Evolutionary conservation across 2,113 vertebrate species (phyloP).

Genomic region (Tragelaphus strepsiceros): DNA sequence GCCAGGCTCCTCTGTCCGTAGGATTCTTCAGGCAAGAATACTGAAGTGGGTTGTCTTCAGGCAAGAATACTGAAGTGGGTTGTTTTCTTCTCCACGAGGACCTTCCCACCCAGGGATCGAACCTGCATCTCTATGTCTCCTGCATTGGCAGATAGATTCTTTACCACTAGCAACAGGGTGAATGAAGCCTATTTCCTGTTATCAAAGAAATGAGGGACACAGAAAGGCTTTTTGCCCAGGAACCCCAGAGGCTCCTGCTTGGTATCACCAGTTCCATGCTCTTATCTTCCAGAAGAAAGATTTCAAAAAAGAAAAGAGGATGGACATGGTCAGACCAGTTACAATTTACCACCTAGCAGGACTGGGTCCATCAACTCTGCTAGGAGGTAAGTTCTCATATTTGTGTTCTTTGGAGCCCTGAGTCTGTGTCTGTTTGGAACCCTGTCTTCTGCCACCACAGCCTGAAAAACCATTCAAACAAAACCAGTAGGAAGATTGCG

Average conservation of each 20-base stretch:
- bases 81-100: neutral
- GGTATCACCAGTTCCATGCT: neutral
- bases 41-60: neutral
- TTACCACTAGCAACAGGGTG: rapidly evolving
- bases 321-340: neutral
- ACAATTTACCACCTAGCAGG: neutral
- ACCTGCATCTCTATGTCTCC: neutral
- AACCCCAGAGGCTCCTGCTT: neutral
- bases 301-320: rapidly evolving
- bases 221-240: neutral
- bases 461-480: neutral
- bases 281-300: neutral
- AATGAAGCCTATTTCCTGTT: neutral
- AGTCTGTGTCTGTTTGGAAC: neutral
- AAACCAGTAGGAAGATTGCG: neutral
- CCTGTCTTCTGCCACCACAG: neutral
- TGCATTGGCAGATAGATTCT: neutral
- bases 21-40: neutral
- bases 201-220: neutral
- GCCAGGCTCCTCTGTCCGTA: neutral
- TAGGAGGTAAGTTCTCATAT: neutral
- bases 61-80: neutral
- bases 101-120: neutral
- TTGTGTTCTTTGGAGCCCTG: neutral
- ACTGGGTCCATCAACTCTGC: neutral